These are phyloP conservation scores for Mythimna albipuncta DNA, from an alignment of 2,888 invertebrate genomes.

Conservation along the genomic window DNA sequence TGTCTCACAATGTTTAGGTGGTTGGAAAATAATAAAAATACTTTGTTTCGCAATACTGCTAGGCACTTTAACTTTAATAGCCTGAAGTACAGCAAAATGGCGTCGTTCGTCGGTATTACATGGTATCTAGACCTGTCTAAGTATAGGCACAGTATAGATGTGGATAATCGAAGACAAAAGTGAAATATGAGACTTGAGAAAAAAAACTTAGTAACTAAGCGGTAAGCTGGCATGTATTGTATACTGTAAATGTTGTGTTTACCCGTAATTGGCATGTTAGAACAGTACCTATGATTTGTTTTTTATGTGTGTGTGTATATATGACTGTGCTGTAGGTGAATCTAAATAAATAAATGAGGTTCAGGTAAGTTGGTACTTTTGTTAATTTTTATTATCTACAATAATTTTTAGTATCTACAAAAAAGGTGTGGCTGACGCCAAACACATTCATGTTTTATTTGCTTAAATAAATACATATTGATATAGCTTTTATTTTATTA, in stretches of 20 bases:
- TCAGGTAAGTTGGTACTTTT: background rate
- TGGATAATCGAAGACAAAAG: background rate
- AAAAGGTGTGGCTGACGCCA: background rate
- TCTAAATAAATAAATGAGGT: too few relatives aligned
- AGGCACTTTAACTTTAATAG: constrained; percentile 50
- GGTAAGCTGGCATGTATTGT: too few relatives aligned
- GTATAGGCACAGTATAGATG: background rate
- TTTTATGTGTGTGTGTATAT: too few relatives aligned
- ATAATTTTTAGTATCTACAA: background rate
- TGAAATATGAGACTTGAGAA: background rate
- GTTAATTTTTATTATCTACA: background rate
- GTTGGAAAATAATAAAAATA: constrained; percentile 49
- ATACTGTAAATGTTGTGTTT: too few relatives aligned
- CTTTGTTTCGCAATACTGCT: constrained; percentile 57
- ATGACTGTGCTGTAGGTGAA: too few relatives aligned
- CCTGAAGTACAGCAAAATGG: constrained; percentile 32
- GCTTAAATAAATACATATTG: too few relatives aligned
- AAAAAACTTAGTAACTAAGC: too few relatives aligned
- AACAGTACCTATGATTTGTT: too few relatives aligned
- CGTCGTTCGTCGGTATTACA: background rate
- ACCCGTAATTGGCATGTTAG: too few relatives aligned
- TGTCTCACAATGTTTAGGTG: constrained; percentile 31
- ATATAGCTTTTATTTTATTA: too few relatives aligned
- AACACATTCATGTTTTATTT: too few relatives aligned
- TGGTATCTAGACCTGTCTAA: background rate